phyloP scores from a whole-genome alignment of 2,888 invertebrate genomes.

The Monopis laevigella region DNA sequence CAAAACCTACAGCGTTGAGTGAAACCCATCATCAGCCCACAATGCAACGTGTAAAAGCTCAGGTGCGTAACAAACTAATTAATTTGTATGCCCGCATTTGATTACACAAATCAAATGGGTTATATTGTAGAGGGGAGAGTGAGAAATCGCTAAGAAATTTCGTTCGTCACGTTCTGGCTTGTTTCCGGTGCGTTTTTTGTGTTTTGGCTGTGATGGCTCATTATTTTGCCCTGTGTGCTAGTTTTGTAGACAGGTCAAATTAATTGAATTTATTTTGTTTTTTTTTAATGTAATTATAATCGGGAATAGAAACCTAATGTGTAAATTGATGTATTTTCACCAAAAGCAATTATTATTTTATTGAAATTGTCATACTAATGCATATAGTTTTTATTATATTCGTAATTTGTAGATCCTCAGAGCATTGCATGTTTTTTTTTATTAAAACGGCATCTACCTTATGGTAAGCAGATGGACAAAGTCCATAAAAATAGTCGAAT shows the following conservation, averaged over 20 bases:
- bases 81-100: constrained; percentile 65
- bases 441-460: too few species aligned
- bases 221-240: constrained; percentile 29
- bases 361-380: too few species aligned
- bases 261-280: too few species aligned
- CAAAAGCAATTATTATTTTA: too few species aligned
- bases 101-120: constrained; percentile 65
- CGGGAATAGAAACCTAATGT: too few species aligned
- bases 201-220: constrained; percentile 46
- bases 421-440: too few species aligned
- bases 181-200: constrained; percentile 46
- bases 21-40: constrained; percentile 29
- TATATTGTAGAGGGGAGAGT: constrained; percentile 53
- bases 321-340: too few species aligned
- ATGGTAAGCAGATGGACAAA: too few species aligned
- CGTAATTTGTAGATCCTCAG: too few species aligned
- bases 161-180: constrained; percentile 57
- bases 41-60: constrained; percentile 40
- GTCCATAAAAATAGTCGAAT: too few species aligned
- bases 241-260: constrained; percentile 23
- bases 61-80: constrained; percentile 66
- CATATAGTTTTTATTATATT: too few species aligned
- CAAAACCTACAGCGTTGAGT: constrained; percentile 18
- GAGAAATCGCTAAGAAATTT: constrained; percentile 66
- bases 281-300: too few species aligned